Evolutionary conservation across 2,888 invertebrate genomes (phyloP).

Genomic region (Drosophila tripunctata): DNA sequence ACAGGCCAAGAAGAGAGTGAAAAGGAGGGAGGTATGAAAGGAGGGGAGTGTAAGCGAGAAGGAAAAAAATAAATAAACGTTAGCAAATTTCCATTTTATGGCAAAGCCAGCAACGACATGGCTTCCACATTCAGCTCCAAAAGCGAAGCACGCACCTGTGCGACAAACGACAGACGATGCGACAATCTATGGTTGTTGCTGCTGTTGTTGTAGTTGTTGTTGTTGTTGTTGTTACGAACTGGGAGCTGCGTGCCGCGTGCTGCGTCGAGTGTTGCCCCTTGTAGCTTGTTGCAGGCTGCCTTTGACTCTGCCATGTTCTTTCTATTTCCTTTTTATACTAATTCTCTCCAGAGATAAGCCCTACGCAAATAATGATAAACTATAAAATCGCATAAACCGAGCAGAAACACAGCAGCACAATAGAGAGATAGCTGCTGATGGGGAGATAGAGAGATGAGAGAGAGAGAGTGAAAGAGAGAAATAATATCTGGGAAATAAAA

Average conservation of each 20-base stretch:
- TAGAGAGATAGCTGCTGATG: not conserved
- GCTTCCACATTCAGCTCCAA: slow-evolving; percentile 27
- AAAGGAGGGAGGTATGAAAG: not conserved
- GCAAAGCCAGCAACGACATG: slow-evolving; percentile 52
- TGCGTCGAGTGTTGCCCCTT: slow-evolving; percentile 52
- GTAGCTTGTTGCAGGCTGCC: slow-evolving; percentile 19
- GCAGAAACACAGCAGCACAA: slow-evolving; percentile 1
- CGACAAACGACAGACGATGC: slow-evolving; percentile 58
- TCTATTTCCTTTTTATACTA: slow-evolving; percentile 28
- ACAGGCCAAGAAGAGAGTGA: slow-evolving; percentile 52
- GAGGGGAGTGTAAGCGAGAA: not conserved
- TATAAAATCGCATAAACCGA: slow-evolving; percentile 71
- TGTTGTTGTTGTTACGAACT: slow-evolving; percentile 1
- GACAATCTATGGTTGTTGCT: slow-evolving; percentile 62
- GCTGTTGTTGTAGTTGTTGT: slow-evolving; percentile 40
- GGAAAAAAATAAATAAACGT: slow-evolving; percentile 71
- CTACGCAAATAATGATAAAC: slow-evolving; percentile 78
- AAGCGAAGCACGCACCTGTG: slow-evolving; percentile 64
- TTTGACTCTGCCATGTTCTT: slow-evolving; percentile 23
- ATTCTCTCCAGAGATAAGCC: slow-evolving; percentile 73
- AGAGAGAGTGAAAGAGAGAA: slow-evolving; percentile 22
- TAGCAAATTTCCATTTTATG: slow-evolving; percentile 77
- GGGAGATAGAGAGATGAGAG: not conserved
- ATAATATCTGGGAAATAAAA: slow-evolving; percentile 72
- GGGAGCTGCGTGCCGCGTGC: slow-evolving; percentile 21